Base-by-base conservation (phyloP, 2,888 invertebrate genomes). In the Drymonia ruficornis region DNA sequence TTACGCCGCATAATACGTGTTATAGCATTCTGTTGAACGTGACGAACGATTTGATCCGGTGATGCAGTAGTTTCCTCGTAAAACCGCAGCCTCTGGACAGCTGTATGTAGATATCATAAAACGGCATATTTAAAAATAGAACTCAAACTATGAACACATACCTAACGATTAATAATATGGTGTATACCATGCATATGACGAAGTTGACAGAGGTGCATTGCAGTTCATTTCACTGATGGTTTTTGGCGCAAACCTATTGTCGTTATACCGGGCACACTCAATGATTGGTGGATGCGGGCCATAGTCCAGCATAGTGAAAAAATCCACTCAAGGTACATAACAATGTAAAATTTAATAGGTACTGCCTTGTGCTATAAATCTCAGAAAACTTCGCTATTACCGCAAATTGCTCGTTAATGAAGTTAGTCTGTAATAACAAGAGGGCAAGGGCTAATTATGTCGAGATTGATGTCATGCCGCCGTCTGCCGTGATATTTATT, bases 11-110 rank as follows among this genome's bases (percentile, higher is more conserved):
- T 29, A 45, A 15, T 46, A 48, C 50, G 54, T 58, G 45, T 38
- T 45, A 48, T 52, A 56, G 56, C 36, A 50, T 57, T 53, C 56
- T 49, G 42, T 52, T 55, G 55, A 55, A 70, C 63, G 60, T 64
- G 68, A 61, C 52, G 29, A 50, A 56, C 53, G 59, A 71, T 69
- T 71, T 50, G 67, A 59, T 69, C 56, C 61, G 56, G 58, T 51
- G 43, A 59, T 56, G 53, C 53, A 55, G 57, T 19, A 58, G 55
- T 56, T 69, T 66, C 66, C 70, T 61, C 56, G 38, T 67, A 62
- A 59, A 66, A 51, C 55, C 49, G 16, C 49, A 57, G 53, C 52
- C 40, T 42, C 53, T 16, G 16, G 18, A 36, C 44, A 46, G 46
- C 47, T 34, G 52, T 50, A 31, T 34, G 52, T 50, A 31, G 31